Conservation (phyloP, 2,888 invertebrate species). For the Tetranychus truncatus region DNA sequence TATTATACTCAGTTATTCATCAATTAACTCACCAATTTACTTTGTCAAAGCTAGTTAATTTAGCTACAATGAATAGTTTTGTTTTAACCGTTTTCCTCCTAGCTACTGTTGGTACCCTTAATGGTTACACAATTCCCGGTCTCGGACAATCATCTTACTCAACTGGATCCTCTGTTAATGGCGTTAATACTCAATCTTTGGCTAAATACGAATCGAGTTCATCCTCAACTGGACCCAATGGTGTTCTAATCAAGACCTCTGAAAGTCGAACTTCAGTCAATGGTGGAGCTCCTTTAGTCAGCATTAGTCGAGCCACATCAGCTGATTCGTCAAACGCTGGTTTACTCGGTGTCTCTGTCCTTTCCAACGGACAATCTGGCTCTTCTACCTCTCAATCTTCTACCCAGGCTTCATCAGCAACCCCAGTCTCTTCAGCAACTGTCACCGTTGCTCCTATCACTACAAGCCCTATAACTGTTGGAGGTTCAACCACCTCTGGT, state of each 20-base stretch:
- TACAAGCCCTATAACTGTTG: neutral
- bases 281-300: neutral
- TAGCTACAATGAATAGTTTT: no score
- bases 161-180: neutral
- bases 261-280: neutral
- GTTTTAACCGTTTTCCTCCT: no score
- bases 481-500: neutral
- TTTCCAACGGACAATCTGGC: neutral
- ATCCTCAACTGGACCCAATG: neutral
- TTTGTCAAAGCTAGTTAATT: no score
- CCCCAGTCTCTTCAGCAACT: neutral
- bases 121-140: no score
- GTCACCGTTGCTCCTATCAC: neutral
- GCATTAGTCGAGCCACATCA: neutral
- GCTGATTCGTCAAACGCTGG: neutral
- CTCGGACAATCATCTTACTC: neutral
- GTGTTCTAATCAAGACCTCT: neutral
- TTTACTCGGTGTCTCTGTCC: neutral
- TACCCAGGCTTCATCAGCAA: no score
- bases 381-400: neutral
- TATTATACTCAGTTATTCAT: no score
- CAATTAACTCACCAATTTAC: no score
- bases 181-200: neutral
- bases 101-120: no score
- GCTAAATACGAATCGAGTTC: neutral